phyloP scores from a whole-genome alignment of 2,888 invertebrate species.

The Acleris sparsana region DNA sequence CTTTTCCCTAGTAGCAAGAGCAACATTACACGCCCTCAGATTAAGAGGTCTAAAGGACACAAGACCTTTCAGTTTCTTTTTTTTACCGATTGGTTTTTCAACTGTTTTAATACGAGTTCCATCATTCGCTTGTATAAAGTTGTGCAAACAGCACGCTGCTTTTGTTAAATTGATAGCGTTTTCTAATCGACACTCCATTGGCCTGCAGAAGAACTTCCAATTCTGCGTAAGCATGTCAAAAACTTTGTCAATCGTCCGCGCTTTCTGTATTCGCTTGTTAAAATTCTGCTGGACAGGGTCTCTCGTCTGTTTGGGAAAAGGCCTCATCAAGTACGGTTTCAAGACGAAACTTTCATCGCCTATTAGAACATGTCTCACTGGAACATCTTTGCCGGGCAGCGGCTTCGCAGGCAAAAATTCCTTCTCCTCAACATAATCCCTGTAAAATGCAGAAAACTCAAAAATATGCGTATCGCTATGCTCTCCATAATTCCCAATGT shows the following conservation, averaged over 20 bases:
- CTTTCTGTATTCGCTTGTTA: conserved; percentile 1
- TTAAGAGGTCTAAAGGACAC: background rate
- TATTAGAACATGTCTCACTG: background rate
- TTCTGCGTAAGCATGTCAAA: conserved; percentile 11
- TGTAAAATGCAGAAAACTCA: conserved; percentile 14
- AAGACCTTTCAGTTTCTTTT: conserved; percentile 20
- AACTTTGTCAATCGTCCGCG: background rate
- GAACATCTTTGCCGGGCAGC: background rate
- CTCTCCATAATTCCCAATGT: conserved; percentile 20
- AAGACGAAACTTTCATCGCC: background rate
- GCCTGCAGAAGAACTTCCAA: conserved; percentile 5
- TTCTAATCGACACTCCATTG: conserved; percentile 4
- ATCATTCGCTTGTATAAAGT: conserved; percentile 6
- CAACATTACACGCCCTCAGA: background rate
- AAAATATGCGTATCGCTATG: background rate
- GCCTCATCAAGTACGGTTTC: conserved; percentile 2
- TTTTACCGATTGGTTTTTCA: conserved; percentile 22
- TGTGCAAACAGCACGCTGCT: conserved; percentile 28
- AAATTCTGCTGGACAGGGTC: background rate
- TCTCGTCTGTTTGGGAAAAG: background rate
- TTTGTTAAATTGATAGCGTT: background rate
- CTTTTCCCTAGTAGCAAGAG: background rate
- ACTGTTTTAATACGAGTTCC: background rate
- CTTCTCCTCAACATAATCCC: background rate
- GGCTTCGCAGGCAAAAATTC: conserved; percentile 7